phyloP scores from a whole-genome alignment of 2,797 vertebrate species.

The Sebastes iracundus region DNA sequence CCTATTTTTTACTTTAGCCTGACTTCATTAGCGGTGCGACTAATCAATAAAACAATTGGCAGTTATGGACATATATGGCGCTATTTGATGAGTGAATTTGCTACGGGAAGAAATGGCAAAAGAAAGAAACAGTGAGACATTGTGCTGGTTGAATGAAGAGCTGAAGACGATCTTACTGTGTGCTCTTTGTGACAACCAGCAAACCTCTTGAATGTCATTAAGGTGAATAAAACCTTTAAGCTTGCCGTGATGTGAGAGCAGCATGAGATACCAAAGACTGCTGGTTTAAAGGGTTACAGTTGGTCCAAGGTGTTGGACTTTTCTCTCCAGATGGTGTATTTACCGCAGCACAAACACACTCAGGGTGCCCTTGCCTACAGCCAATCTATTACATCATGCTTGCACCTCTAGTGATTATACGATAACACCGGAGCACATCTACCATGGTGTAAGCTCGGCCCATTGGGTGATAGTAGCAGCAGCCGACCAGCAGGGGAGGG shows the following conservation, averaged over 20 bases:
- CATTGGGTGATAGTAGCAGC: constrained; percentile 51
- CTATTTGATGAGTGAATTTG: background rate
- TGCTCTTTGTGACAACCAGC: background rate
- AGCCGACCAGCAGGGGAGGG: constrained; percentile 42
- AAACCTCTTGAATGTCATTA: background rate
- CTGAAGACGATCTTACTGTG: background rate
- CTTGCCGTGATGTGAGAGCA: background rate
- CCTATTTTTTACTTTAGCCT: background rate
- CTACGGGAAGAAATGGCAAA: background rate
- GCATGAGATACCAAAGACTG: background rate
- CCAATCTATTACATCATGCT: constrained; percentile 38
- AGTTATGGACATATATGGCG: background rate
- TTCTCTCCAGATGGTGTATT: constrained; percentile 14
- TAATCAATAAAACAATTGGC: background rate
- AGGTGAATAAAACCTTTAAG: background rate
- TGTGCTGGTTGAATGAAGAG: background rate
- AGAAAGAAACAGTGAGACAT: background rate
- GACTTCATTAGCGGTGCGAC: background rate
- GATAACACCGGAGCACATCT: constrained; percentile 47
- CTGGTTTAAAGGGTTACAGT: constrained; percentile 25
- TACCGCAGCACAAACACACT: constrained; percentile 37
- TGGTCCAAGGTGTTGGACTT: constrained; percentile 14
- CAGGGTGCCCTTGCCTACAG: constrained; percentile 22
- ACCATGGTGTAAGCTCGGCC: constrained; percentile 27
- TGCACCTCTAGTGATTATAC: constrained; percentile 49